Evolutionary conservation across 2,888 invertebrate species (phyloP).

Genomic region (Smittia sp.): DNA sequence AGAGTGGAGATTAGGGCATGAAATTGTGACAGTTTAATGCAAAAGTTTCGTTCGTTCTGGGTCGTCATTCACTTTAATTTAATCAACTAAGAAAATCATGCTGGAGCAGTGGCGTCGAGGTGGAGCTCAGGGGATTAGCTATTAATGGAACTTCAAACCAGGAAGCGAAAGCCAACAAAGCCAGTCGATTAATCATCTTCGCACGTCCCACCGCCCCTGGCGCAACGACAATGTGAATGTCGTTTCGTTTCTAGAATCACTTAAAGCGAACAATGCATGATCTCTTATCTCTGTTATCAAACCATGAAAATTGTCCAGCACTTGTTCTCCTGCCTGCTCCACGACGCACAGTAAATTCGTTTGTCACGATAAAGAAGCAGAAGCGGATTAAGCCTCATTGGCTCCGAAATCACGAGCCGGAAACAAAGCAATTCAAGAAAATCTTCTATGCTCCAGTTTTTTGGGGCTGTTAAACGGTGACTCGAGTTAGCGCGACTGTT

Average conservation of each 20-base stretch:
- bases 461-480: neutral
- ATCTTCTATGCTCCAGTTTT: neutral
- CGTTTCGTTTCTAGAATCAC: neutral
- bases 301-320: slow-evolving; percentile 21
- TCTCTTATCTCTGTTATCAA: slow-evolving; percentile 25
- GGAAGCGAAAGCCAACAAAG: too few relatives aligned
- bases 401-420: slow-evolving; percentile 7
- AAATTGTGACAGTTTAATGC: slow-evolving; percentile 7
- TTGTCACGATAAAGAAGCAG: too few relatives aligned
- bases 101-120: slow-evolving; percentile 6
- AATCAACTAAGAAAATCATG: slow-evolving; percentile 38
- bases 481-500: neutral
- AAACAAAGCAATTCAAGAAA: slow-evolving; percentile 17
- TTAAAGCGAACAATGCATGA: slow-evolving; percentile 14
- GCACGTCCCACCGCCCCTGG: neutral
- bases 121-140: too few relatives aligned
- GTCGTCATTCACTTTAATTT: slow-evolving; percentile 31
- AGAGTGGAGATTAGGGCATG: neutral
- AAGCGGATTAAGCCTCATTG: too few relatives aligned
- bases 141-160: too few relatives aligned
- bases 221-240: neutral
- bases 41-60: slow-evolving; percentile 17
- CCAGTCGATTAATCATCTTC: too few relatives aligned
- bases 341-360: too few relatives aligned
- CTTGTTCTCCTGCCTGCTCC: neutral